Percentiles rank a stretch among this genome's conserved stretches.
phyloP scores from a whole-genome alignment of 2,888 invertebrate genomes.

The Parthenolecanium corni region DNA sequence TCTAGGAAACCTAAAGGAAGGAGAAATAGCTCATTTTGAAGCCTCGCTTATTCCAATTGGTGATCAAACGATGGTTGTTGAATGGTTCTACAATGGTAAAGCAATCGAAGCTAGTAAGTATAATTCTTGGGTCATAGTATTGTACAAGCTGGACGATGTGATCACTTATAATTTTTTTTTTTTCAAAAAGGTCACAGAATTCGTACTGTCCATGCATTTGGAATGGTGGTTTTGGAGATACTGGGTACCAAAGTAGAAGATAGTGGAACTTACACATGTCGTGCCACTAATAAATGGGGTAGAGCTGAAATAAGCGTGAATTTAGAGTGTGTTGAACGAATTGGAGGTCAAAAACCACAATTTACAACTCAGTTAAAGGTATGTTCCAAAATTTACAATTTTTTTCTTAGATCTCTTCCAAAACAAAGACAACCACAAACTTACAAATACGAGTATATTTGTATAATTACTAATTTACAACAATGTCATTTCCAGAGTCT shows the following conservation, averaged over 20 bases:
- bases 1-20: constrained; percentile 74
- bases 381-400: background rate
- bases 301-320: constrained; percentile 73
- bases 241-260: constrained; percentile 87
- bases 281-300: constrained; percentile 82
- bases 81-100: constrained; percentile 93
- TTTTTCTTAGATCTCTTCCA: background rate
- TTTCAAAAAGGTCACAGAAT: constrained; percentile 54
- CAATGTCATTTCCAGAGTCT: constrained; percentile 56
- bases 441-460: no score
- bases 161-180: background rate
- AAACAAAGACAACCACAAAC: no score
- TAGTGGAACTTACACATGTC: constrained; percentile 76
- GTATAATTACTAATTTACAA: no score
- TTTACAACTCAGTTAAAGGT: constrained; percentile 70
- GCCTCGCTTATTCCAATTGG: constrained; percentile 88
- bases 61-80: constrained; percentile 85
- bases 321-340: constrained; percentile 70
- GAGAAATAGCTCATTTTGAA: constrained; percentile 95
- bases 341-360: constrained; percentile 72
- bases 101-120: constrained; percentile 61
- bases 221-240: constrained; percentile 93
- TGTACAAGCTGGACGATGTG: no score
- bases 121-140: background rate
- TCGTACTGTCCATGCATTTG: constrained; percentile 90